phyloP scores from a whole-genome alignment of 2,888 invertebrate genomes.

The Sialis fuliginosa region DNA sequence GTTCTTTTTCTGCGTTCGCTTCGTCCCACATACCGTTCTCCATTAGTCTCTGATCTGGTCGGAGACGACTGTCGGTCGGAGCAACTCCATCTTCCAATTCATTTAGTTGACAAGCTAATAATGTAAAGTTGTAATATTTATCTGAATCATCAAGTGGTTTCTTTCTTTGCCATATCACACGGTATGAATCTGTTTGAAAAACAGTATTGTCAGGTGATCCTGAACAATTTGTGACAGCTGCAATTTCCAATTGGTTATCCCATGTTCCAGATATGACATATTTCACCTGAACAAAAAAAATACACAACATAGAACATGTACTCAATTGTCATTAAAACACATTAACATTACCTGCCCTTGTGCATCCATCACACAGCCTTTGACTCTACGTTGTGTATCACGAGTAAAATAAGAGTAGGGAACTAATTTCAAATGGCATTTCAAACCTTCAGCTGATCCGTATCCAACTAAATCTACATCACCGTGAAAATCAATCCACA shows the following conservation, averaged over 20 bases:
- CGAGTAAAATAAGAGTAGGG: constrained; percentile 98
- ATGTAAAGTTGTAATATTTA: constrained; percentile 85
- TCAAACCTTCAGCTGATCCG: constrained; percentile 77
- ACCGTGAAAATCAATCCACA: constrained; percentile 99
- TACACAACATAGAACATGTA: background rate
- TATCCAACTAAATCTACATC: constrained; percentile 89
- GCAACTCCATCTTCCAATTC: constrained; percentile 84
- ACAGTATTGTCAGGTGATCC: constrained; percentile 60
- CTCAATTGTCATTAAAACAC: constrained; percentile 7
- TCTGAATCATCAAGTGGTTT: constrained; percentile 49
- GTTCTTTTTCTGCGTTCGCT: constrained; percentile 70
- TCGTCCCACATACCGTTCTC: constrained; percentile 86
- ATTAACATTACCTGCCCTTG: constrained; percentile 38
- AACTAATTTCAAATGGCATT: constrained; percentile 91
- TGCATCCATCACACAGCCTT: constrained; percentile 59
- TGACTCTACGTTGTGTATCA: constrained; percentile 83
- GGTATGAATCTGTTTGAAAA: constrained; percentile 80
- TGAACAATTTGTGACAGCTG: constrained; percentile 58
- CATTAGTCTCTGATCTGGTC: constrained; percentile 97
- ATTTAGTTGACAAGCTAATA: constrained; percentile 90
- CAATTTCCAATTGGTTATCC: constrained; percentile 91
- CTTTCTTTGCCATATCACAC: constrained; percentile 72
- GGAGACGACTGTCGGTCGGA: constrained; percentile 79
- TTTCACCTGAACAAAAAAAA: constrained; percentile 37
- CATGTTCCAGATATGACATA: constrained; percentile 74